Evolutionary conservation across 2,888 invertebrate species (phyloP).

Genomic region (Diploptera punctata): DNA sequence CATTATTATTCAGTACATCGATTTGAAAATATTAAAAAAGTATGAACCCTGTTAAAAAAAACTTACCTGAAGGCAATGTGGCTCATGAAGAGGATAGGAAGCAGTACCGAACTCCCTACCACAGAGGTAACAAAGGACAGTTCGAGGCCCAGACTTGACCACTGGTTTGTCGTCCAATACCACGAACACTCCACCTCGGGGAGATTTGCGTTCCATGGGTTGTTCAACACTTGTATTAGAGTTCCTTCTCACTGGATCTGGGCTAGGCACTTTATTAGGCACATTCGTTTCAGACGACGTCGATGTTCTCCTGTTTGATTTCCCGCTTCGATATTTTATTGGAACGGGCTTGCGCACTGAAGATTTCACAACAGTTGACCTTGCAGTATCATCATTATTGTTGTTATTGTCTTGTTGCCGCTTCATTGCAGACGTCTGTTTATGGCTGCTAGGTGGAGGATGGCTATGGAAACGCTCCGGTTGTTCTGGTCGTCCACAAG

Average conservation of each 20-base stretch:
- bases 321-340: conserved; percentile 53
- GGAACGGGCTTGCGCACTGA: conserved; percentile 61
- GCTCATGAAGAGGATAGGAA: conserved; percentile 69
- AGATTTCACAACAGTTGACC: conserved; percentile 51
- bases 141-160: conserved; percentile 46
- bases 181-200: neutral
- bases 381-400: neutral
- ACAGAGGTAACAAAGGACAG: conserved; percentile 68
- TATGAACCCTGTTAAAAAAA: no score
- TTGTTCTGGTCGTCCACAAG: conserved; percentile 70
- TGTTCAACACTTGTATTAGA: neutral
- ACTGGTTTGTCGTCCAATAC: conserved; percentile 15
- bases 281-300: neutral
- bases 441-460: conserved; percentile 49
- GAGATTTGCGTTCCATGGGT: neutral
- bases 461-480: conserved; percentile 71
- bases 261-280: neutral
- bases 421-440: neutral
- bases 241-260: neutral
- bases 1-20: no score
- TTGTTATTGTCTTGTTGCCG: neutral
- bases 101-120: conserved; percentile 70
- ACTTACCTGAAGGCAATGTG: conserved; percentile 66
- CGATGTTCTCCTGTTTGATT: neutral
- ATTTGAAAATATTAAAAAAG: no score